Conservation (phyloP, 2,888 invertebrate genomes). For the Scelioninae gen. 1 region DNA sequence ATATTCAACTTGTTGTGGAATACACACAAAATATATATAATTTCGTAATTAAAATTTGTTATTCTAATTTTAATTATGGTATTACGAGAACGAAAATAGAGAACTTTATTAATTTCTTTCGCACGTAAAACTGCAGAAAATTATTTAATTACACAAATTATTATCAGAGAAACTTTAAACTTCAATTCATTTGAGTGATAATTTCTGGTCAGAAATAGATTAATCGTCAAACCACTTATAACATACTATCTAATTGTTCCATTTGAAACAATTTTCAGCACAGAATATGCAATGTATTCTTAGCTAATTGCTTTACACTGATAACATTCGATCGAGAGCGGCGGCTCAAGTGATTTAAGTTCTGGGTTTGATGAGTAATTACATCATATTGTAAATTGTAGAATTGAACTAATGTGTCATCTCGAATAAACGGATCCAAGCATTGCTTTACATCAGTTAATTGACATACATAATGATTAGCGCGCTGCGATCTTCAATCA, state of each 20-base stretch:
- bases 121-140: no score
- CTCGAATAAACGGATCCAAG: slow-evolving; percentile 27
- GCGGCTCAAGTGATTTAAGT: slow-evolving; percentile 31
- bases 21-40: no score
- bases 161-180: no score
- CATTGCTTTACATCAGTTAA: slow-evolving; percentile 34
- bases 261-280: neutral
- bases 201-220: no score
- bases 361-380: slow-evolving; percentile 39
- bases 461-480: slow-evolving; percentile 26
- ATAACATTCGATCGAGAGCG: slow-evolving; percentile 23
- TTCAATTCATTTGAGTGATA: no score
- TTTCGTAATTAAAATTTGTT: no score
- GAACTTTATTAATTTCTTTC: no score
- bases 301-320: slow-evolving; percentile 29
- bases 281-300: slow-evolving; percentile 25
- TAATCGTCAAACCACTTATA: no score
- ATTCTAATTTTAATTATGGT: no score
- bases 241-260: slow-evolving; percentile 1
- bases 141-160: no score
- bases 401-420: slow-evolving; percentile 35
- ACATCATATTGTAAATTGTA: slow-evolving; percentile 35
- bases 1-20: no score
- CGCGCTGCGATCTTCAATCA: slow-evolving; percentile 6
- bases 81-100: no score